Base-by-base conservation (phyloP, 2,113 vertebrate genomes). In the Naja naja region DNA sequence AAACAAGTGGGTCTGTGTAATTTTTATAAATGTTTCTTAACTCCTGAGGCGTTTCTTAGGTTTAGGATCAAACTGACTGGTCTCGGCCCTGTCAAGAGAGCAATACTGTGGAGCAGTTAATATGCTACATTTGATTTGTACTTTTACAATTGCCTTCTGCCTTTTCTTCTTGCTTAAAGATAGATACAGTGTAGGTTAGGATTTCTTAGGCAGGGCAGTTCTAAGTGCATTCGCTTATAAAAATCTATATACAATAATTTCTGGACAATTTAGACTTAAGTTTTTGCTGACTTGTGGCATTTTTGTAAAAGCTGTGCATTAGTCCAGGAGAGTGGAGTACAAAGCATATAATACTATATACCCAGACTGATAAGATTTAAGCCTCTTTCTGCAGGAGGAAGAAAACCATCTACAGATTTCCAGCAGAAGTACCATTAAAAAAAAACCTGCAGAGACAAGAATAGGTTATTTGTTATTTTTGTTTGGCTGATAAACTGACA, bases 171-270 rank as follows among this genome's bases (percentile, higher is more conserved):
- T 81, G 69, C 6, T 43, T 81, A 43, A 81, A 81, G 74, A 22
- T 81, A 81, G 74, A 81, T 9, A 20, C 7, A 43, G 34, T 43
- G 3, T 81, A 39, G 74, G 34, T 43, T 43, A 81, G 74, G 34
- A 43, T 81, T 81, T 81, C 74, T 81, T 81, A 81, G 18, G 9
- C 74, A 94, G 94, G 94, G 96, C 93, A 93, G 94, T 96, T 96
- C 93, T 96, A 95, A 96, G 96, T 90, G 90, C 92, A 22, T 96
- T 95, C 90, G 91, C 95, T 97, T 96, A 95, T 95, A 95, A 94
- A 94, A 34, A 90, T 89, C 94, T 94, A 95, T 18, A 93, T 94
- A 95, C 92, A 94, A 96, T 92, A 93, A 94, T 94, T 95, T 92
- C 94, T 94, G 0, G 91, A 95, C 96, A 95, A 94, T 95, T 94